Percentiles rank a stretch among this genome's conserved stretches.
phyloP scores from a whole-genome alignment of 2,888 invertebrate genomes.

The Habrosyne pyritoides region DNA sequence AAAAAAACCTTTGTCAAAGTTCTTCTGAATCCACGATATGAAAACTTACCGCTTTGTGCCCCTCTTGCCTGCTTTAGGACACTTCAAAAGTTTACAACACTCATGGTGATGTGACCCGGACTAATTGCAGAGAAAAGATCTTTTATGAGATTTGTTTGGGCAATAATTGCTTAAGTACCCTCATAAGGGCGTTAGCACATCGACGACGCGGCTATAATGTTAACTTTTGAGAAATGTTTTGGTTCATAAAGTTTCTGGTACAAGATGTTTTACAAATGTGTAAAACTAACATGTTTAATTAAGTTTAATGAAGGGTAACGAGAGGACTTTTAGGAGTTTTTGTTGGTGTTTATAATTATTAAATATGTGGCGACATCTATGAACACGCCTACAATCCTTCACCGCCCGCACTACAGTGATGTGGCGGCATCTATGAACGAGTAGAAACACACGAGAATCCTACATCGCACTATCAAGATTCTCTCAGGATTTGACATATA shows the following conservation, averaged over 20 bases:
- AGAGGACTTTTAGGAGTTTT: no score
- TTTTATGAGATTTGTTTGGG: not conserved
- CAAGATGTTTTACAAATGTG: no score
- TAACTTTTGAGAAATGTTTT: not conserved
- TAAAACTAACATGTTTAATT: no score
- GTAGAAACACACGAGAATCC: no score
- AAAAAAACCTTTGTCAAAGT: not conserved
- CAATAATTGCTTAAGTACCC: not conserved
- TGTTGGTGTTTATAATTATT: no score
- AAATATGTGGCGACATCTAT: no score
- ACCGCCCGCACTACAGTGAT: no score
- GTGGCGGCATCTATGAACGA: no score
- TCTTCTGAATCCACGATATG: not conserved
- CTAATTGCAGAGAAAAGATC: not conserved
- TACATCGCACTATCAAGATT: no score
- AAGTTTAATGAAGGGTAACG: no score
- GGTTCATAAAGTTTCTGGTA: not conserved
- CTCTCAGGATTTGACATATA: no score
- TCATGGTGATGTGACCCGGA: not conserved
- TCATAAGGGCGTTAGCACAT: not conserved
- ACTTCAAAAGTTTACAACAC: not conserved
- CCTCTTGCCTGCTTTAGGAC: not conserved
- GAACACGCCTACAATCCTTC: no score
- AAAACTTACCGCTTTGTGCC: not conserved
- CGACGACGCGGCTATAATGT: not conserved